phyloP scores from a whole-genome alignment of 2,113 vertebrate genomes.

The Vulpes vulpes region DNA sequence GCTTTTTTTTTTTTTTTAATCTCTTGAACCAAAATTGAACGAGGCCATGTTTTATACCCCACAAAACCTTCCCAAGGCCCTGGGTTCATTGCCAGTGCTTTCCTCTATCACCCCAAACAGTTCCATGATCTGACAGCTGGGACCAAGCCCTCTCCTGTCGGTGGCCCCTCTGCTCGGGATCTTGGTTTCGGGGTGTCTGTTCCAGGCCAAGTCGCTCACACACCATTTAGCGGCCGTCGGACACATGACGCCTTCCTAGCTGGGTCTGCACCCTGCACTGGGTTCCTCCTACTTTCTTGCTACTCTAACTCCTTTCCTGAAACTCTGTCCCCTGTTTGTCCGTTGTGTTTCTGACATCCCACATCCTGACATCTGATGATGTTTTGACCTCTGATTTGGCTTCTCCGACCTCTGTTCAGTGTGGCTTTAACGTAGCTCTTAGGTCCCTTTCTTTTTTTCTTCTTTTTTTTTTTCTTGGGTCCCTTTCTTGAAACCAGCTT shows the following conservation, averaged over 20 bases:
- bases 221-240: neutral
- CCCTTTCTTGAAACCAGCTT: neutral
- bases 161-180: neutral
- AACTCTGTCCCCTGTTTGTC: neutral
- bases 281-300: neutral
- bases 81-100: neutral
- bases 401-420: neutral
- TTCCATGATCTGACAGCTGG: neutral
- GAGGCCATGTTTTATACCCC: neutral
- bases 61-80: neutral
- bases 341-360: neutral
- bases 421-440: neutral
- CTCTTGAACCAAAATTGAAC: neutral
- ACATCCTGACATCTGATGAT: neutral
- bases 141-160: no score
- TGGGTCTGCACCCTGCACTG: neutral
- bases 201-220: neutral
- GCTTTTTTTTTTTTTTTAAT: constrained; percentile 28
- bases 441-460: neutral
- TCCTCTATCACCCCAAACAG: neutral
- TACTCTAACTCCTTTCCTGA: neutral
- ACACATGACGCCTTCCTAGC: neutral
- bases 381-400: neutral
- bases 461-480: neutral
- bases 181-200: neutral